Evolutionary conservation across 1,140 invertebrate species (phyloP), one percentile per base, ranked within the genome.

Genomic region (Drosophila bifasciata): DNA sequence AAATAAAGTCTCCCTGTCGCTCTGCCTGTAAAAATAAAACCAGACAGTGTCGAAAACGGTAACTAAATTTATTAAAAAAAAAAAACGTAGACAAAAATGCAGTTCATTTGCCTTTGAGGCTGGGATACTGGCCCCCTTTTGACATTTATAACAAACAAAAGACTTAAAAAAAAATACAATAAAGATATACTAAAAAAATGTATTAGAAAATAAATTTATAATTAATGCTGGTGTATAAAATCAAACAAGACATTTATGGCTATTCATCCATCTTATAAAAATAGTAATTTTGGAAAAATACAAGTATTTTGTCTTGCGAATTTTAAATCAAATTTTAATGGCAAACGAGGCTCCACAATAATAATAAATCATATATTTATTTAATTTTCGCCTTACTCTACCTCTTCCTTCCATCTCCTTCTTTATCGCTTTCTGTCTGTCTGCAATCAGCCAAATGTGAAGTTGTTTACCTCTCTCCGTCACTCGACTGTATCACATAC

Each of bases 351-450:
- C 50, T 0, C 11, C 9, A 25, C 23, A 25, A 36, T 13, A 13
- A 36, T 13, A 81, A 78, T 66, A 84, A 84, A 78, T 81, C 51
- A 83, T 75, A 61, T 81, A 81, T 81, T 77, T 81, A 77, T 74
- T 81, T 77, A 53, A 83, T 83, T 81, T 81, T 83, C 19, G 11
- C 32, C 32, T 36, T 36, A 5, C 56, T 40, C 63, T 60, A 62
- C 39, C 23, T 39, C 44, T 23, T 44, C 46, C 2, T 2, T 25
- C 2, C 23, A 8, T 17, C 28, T 40, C 43, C 19, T 11, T 9
- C 13, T 17, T 11, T 44, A 50, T 53, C 52, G 49, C 51, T 45
- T 21, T 43, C 21, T 17, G 43, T 36, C 43, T 13, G 55, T 36
- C 43, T 36, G 43, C 19, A 69, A 68, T 52, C 50, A 56, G 28